A percentile compares a stretch with the other conserved stretches of the same genome.
Conservation (phyloP, 2,797 vertebrate genomes). For the Paramormyrops hopkinsi region DNA sequence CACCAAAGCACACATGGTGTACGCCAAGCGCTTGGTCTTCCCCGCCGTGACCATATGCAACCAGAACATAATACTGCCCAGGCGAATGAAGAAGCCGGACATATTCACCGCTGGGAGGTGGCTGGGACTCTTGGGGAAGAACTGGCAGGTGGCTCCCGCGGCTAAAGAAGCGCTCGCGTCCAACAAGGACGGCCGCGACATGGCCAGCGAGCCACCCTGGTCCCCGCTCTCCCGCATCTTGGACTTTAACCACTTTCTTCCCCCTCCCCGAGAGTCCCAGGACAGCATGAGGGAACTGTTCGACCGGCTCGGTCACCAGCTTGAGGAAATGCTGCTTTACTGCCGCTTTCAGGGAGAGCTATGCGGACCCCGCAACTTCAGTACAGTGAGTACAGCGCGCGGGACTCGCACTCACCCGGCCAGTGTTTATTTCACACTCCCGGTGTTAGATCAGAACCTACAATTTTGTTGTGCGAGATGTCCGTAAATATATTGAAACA, state of each 20-base stretch:
- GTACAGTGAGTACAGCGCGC: conserved; percentile 64
- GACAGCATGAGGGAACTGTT: conserved; percentile 65
- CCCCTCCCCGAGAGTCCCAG: conserved; percentile 66
- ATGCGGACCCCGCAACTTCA: conserved; percentile 77
- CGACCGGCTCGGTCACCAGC: conserved; percentile 71
- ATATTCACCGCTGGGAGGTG: conserved; percentile 71
- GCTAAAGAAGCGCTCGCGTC: conserved; percentile 57
- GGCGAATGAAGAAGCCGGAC: conserved; percentile 71
- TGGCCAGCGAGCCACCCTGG: conserved; percentile 54
- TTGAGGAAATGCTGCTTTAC: conserved; percentile 74
- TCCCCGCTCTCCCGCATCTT: conserved; percentile 63
- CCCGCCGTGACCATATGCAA: conserved; percentile 76
- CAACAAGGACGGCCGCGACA: conserved; percentile 30
- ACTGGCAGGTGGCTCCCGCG: conserved; percentile 60
- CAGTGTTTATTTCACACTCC: not conserved
- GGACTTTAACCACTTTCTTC: conserved; percentile 75
- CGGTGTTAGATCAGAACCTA: not conserved
- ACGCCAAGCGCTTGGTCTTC: conserved; percentile 68
- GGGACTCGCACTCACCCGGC: not conserved
- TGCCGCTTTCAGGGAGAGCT: conserved; percentile 69
- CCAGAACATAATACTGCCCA: conserved; percentile 67
- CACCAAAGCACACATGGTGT: conserved; percentile 71
- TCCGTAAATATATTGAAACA: not conserved
- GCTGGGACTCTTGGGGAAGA: conserved; percentile 68
- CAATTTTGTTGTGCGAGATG: not conserved